Percentiles rank a stretch among this genome's conserved stretches.
Conservation (phyloP, 2,113 vertebrate species). For the Gopherus flavomarginatus region DNA sequence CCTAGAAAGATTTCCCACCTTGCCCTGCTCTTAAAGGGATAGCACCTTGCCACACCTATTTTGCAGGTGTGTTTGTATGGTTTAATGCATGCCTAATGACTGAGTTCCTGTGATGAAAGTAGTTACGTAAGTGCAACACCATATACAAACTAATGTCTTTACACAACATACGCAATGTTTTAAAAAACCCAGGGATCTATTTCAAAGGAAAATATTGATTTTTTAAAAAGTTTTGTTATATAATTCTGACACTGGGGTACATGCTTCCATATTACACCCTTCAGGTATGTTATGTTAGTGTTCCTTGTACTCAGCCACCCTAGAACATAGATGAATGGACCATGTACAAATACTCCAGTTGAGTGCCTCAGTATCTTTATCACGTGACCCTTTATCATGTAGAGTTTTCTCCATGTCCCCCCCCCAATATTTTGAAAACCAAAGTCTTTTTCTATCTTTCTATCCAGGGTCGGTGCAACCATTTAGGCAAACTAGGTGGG, state of each 20-base stretch:
- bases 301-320: neutral
- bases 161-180: neutral
- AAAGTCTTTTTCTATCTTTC: neutral
- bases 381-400: neutral
- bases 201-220: neutral
- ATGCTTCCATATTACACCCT: neutral
- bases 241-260: neutral
- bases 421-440: constrained; percentile 1
- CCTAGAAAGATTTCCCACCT: accelerated
- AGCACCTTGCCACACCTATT: neutral
- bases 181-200: neutral
- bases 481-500: too few species aligned
- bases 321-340: neutral
- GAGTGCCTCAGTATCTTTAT: neutral
- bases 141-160: neutral
- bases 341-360: neutral
- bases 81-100: neutral
- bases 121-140: neutral
- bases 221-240: neutral
- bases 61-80: neutral
- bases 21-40: constrained; percentile 3
- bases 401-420: neutral
- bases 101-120: neutral
- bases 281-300: neutral
- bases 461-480: too few species aligned